phyloP scores from a whole-genome alignment of 2,888 invertebrate species.

The Cyclophora albipunctata region DNA sequence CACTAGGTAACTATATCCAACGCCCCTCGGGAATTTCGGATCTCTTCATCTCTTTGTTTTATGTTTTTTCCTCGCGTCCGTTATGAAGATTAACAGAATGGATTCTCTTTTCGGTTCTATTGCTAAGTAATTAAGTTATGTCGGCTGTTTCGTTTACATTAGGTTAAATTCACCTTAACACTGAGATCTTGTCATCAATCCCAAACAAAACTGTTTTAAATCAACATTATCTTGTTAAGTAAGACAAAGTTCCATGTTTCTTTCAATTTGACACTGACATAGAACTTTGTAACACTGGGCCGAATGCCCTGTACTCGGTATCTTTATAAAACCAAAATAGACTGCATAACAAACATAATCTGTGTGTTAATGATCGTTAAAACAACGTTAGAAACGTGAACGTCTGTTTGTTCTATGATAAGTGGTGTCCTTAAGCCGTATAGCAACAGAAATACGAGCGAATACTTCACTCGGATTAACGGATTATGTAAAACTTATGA shows the following conservation, averaged over 20 bases:
- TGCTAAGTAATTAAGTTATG: too few relatives aligned
- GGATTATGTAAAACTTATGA: constrained; percentile 14
- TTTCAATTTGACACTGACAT: too few relatives aligned
- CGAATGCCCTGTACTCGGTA: not conserved
- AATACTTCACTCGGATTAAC: constrained; percentile 10
- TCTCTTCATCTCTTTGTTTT: constrained; percentile 10
- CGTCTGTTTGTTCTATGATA: constrained; percentile 21
- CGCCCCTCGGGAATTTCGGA: constrained; percentile 24
- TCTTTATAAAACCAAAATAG: constrained; percentile 8
- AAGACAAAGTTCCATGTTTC: too few relatives aligned
- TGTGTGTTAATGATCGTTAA: constrained; percentile 13
- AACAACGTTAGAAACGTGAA: constrained; percentile 15
- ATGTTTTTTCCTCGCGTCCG: not conserved
- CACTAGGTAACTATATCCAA: constrained; percentile 27
- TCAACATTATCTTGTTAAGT: too few relatives aligned
- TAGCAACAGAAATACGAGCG: constrained; percentile 14
- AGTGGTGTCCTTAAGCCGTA: constrained; percentile 18
- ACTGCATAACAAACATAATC: constrained; percentile 14
- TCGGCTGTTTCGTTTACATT: too few relatives aligned
- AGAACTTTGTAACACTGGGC: too few relatives aligned
- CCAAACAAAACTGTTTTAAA: too few relatives aligned
- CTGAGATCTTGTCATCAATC: too few relatives aligned
- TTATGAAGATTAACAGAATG: too few relatives aligned
- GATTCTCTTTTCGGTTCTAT: too few relatives aligned
- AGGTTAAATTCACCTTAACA: too few relatives aligned